phyloP scores from a whole-genome alignment of 1,140 invertebrate species.

The Frieseomelitta varia region DNA sequence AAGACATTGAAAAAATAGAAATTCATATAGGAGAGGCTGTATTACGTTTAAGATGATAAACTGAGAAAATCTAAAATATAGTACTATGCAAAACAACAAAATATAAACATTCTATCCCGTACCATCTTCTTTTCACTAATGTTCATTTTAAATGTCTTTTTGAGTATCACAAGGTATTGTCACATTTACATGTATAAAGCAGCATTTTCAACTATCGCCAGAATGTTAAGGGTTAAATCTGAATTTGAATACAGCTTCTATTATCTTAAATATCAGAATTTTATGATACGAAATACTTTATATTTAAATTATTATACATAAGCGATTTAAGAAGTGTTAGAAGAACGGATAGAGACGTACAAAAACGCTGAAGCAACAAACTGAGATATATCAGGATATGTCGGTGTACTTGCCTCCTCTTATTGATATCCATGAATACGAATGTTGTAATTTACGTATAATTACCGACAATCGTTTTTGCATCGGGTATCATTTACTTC shows the following conservation, averaged over 20 bases:
- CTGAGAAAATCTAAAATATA: no score
- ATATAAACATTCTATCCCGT: no score
- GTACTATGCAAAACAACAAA: no score
- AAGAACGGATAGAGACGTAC: background rate
- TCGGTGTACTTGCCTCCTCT: background rate
- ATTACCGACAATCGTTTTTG: constrained; percentile 55
- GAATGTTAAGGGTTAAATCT: background rate
- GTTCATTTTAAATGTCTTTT: no score
- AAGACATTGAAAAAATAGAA: no score
- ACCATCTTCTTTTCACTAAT: no score
- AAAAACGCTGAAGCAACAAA: background rate
- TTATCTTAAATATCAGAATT: background rate
- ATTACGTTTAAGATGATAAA: no score
- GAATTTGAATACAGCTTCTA: background rate
- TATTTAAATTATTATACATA: background rate
- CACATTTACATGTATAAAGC: no score
- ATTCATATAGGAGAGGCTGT: no score
- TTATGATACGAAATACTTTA: background rate
- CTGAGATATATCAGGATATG: background rate
- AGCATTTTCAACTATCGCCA: no score
- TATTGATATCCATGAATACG: constrained; percentile 9
- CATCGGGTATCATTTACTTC: constrained; percentile 17
- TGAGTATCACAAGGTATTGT: no score
- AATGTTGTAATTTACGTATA: constrained; percentile 37
- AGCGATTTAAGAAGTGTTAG: background rate